phyloP scores from a whole-genome alignment of 2,113 vertebrate species.

The Oreocharis arfaki region DNA sequence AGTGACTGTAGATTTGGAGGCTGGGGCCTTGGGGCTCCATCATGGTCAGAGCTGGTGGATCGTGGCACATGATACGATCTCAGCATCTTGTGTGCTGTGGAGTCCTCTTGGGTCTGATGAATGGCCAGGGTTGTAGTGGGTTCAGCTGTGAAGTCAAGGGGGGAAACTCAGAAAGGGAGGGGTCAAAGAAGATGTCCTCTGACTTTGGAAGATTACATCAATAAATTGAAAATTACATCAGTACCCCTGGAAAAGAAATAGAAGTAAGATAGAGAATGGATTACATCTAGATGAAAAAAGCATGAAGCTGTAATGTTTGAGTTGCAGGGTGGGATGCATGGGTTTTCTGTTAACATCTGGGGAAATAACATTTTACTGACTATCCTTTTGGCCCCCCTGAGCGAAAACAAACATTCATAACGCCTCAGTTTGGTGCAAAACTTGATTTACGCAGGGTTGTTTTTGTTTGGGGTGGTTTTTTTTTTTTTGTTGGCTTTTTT shows the following conservation, averaged over 20 bases:
- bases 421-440: neutral
- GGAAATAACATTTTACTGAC: neutral
- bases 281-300: neutral
- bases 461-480: neutral
- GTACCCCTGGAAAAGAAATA: neutral
- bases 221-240: neutral
- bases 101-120: neutral
- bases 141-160: neutral
- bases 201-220: neutral
- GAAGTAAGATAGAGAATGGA: neutral
- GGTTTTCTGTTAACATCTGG: neutral
- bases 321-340: neutral
- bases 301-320: neutral
- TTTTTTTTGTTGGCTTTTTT: too few relatives aligned
- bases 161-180: neutral
- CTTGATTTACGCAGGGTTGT: neutral
- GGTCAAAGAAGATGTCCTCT: neutral
- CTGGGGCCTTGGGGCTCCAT: neutral
- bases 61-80: neutral
- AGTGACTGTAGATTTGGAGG: neutral
- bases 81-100: neutral
- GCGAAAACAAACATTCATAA: neutral
- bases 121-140: rapidly evolving
- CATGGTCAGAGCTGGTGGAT: rapidly evolving
- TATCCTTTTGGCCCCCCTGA: neutral